Conservation (phyloP, 2,888 invertebrate genomes). For the Trissolcus brochymenae region DNA sequence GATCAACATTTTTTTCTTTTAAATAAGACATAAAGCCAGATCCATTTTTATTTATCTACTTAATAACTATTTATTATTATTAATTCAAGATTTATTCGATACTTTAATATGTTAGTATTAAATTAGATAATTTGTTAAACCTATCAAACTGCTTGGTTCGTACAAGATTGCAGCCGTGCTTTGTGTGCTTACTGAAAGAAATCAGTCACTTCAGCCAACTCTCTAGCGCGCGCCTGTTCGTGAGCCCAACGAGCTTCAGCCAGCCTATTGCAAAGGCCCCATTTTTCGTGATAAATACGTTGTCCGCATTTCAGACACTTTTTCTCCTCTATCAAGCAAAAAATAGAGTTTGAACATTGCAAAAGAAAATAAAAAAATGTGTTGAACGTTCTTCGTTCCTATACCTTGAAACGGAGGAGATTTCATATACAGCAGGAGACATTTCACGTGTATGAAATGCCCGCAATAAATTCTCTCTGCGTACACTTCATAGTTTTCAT, state of each 20-base stretch:
- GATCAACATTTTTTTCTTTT: too few species aligned
- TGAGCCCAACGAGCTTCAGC: constrained; percentile 88
- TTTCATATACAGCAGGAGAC: constrained; percentile 83
- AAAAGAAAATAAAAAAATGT: constrained; percentile 2
- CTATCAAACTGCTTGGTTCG: too few species aligned
- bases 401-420: constrained; percentile 84
- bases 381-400: constrained; percentile 12
- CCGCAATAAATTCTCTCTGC: constrained; percentile 85
- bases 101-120: too few species aligned
- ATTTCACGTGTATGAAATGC: constrained; percentile 84
- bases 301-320: constrained; percentile 82
- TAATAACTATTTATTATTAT: too few species aligned
- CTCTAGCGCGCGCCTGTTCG: constrained; percentile 84
- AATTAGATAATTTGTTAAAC: too few species aligned
- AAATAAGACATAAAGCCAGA: too few species aligned
- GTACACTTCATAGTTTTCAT: constrained; percentile 80
- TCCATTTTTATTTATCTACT: too few species aligned
- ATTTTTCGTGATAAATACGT: constrained; percentile 85
- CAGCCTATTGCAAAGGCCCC: constrained; percentile 82
- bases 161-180: constrained; percentile 3
- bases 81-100: too few species aligned
- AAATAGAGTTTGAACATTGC: too few species aligned
- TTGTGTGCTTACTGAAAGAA: constrained; percentile 78
- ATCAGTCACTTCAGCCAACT: constrained; percentile 86
- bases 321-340: constrained; percentile 80